phyloP scores from a whole-genome alignment of 1,140 invertebrate genomes.

The Riptortus pedestris region DNA sequence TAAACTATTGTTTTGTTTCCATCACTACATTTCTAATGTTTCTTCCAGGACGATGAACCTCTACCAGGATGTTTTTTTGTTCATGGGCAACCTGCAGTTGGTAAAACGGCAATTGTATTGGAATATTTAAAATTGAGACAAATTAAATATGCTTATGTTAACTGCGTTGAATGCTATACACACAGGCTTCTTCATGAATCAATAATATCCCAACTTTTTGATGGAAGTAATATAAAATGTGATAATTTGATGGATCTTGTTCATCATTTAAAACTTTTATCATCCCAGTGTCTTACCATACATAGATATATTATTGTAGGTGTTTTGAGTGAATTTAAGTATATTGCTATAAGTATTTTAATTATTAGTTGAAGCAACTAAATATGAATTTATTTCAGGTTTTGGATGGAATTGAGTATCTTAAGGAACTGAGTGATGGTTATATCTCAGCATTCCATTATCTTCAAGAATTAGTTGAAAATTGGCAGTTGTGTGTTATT shows the following conservation, averaged over 20 bases:
- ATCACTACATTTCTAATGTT: not conserved
- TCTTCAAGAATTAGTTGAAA: constrained; percentile 57
- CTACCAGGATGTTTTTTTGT: constrained; percentile 47
- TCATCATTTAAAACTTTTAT: constrained; percentile 41
- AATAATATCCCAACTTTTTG: constrained; percentile 52
- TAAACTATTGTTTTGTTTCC: not conserved
- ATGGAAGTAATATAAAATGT: constrained; percentile 38
- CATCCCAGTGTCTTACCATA: constrained; percentile 34
- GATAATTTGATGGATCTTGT: constrained; percentile 67
- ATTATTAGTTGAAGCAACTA: too few species aligned
- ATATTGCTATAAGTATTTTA: not conserved
- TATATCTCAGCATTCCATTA: constrained; percentile 58
- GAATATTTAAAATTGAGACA: constrained; percentile 46
- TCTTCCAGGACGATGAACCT: constrained; percentile 23
- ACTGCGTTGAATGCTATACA: constrained; percentile 72
- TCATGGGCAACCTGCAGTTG: constrained; percentile 66
- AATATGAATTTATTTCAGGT: constrained; percentile 37
- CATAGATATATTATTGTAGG: constrained; percentile 44
- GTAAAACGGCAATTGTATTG: constrained; percentile 60
- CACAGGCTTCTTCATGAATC: constrained; percentile 62
- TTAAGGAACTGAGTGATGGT: constrained; percentile 59
- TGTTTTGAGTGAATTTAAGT: not conserved
- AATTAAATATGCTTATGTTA: constrained; percentile 55
- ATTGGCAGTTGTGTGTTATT: constrained; percentile 59
- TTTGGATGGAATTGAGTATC: constrained; percentile 66